Evolutionary conservation across 1,140 invertebrate species (phyloP).

Genomic region (Polypedilum vanderplanki): DNA sequence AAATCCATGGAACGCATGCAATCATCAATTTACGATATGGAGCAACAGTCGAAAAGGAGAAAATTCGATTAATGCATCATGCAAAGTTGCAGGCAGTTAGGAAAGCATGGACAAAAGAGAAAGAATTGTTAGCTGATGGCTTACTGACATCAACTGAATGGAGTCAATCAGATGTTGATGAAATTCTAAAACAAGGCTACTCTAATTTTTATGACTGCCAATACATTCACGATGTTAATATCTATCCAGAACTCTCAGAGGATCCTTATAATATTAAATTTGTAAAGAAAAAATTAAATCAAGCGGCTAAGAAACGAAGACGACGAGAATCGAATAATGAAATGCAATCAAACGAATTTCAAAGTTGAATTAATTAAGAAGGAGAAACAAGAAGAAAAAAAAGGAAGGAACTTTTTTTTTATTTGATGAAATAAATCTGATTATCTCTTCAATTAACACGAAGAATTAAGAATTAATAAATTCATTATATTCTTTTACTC

Average conservation of each 20-base stretch:
- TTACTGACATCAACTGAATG: conserved; percentile 66
- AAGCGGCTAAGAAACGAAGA: conserved; percentile 54
- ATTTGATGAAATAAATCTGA: background rate
- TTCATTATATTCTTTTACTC: too few species aligned
- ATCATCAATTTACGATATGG: conserved; percentile 83
- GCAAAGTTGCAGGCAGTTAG: conserved; percentile 75
- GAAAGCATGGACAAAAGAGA: conserved; percentile 87
- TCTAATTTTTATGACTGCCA: conserved; percentile 80
- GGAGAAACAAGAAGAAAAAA: background rate
- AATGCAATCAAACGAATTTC: conserved; percentile 26
- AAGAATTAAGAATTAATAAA: background rate
- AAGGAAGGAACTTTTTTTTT: too few species aligned
- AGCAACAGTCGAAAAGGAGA: conserved; percentile 79
- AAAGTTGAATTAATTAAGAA: conserved; percentile 10
- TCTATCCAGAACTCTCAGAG: conserved; percentile 89
- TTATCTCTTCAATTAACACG: conserved; percentile 7
- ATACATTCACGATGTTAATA: conserved; percentile 80
- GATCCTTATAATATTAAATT: conserved; percentile 92
- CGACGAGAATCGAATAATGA: conserved; percentile 21
- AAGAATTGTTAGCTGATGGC: conserved; percentile 71
- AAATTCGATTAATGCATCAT: conserved; percentile 78
- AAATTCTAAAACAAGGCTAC: conserved; percentile 74
- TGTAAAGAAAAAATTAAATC: conserved; percentile 65
- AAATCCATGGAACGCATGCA: conserved; percentile 75
- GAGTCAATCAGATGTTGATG: conserved; percentile 74